Conservation (phyloP, 2,888 invertebrate species). For the Mythimna impura region DNA sequence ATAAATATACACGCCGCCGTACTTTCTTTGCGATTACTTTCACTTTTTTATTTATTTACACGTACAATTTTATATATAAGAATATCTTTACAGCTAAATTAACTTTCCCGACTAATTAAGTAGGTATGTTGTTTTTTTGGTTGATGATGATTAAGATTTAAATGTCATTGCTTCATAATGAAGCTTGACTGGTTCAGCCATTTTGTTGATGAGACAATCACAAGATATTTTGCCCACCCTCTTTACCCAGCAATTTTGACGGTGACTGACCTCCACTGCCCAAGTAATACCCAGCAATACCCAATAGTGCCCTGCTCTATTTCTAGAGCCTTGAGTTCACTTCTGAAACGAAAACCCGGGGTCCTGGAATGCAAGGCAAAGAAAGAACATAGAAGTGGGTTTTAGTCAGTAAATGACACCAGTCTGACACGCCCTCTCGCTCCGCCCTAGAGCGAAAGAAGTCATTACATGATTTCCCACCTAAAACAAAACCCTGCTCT, state of each 20-base stretch:
- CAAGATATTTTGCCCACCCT: not conserved
- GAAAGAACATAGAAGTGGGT: no score
- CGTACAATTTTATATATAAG: constrained; percentile 33
- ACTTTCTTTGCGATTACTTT: constrained; percentile 47
- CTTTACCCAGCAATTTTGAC: not conserved
- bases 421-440: no score
- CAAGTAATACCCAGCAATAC: no score
- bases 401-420: no score
- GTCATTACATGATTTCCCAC: no score
- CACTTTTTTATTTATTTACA: constrained; percentile 43
- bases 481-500: no score
- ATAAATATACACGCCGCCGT: constrained; percentile 22
- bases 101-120: constrained; percentile 50
- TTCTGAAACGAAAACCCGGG: no score
- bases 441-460: no score
- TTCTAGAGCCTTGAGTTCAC: no score
- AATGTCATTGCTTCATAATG: constrained; percentile 3
- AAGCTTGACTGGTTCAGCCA: not conserved
- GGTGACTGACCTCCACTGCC: no score
- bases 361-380: no score
- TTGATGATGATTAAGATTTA: constrained; percentile 15
- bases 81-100: constrained; percentile 29
- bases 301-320: no score
- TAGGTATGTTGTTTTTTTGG: not conserved
- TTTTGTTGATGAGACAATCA: constrained; percentile 1